A percentile compares a stretch with the other conserved stretches of the same genome.
Conservation (phyloP, 2,113 vertebrate species). For the Rhizomys pruinosus region DNA sequence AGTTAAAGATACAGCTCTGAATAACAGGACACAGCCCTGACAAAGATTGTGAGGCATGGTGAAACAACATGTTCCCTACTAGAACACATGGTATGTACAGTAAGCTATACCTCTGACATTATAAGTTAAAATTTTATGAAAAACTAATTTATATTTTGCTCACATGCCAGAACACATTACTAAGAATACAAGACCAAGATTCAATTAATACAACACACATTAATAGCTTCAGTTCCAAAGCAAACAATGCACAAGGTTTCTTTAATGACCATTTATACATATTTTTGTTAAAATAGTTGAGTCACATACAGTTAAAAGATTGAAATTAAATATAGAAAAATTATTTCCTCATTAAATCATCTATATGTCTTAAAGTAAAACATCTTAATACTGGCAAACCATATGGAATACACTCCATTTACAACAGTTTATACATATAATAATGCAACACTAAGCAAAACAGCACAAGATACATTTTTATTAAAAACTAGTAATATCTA, state of each 20-base stretch:
- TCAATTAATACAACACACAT: slow-evolving; percentile 48
- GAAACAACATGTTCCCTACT: not conserved
- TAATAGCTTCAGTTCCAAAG: slow-evolving; percentile 13
- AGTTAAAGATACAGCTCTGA: not conserved
- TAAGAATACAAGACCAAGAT: slow-evolving; percentile 11
- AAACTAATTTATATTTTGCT: slow-evolving; percentile 58
- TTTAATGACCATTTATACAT: slow-evolving; percentile 61
- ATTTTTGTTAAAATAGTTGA: slow-evolving; percentile 58
- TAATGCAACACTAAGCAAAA: slow-evolving; percentile 45
- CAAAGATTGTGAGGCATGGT: not conserved
- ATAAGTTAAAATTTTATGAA: slow-evolving; percentile 56
- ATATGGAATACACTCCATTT: not conserved
- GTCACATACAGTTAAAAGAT: not conserved
- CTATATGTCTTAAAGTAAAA: slow-evolving; percentile 26
- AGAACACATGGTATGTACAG: not conserved
- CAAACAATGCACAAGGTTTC: slow-evolving; percentile 49
- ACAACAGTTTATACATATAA: slow-evolving; percentile 18
- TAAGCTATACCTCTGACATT: not conserved
- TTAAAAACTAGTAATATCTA: slow-evolving; percentile 59
- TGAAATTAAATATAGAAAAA: slow-evolving; percentile 32
- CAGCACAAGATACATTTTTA: not conserved
- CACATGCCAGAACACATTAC: slow-evolving; percentile 55
- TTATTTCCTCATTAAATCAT: slow-evolving; percentile 20
- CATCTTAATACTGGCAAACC: not conserved
- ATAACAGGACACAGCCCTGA: not conserved